Conservation (phyloP, 92 coral and sea anemone genomes). For the Porites rus region DNA sequence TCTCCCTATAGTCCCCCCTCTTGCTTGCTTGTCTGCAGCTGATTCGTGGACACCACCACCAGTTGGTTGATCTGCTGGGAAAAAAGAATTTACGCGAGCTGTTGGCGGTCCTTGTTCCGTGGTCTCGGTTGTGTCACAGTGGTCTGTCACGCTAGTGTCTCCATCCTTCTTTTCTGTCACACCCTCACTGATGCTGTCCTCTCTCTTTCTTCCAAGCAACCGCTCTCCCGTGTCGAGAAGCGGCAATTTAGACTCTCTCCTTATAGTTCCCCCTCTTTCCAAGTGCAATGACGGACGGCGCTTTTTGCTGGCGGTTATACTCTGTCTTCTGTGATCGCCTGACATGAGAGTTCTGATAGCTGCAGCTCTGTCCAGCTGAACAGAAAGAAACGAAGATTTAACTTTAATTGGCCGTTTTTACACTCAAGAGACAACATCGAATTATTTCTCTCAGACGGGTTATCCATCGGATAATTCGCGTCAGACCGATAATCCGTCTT, state of each 20-base stretch:
- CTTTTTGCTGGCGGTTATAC: conserved; percentile 31
- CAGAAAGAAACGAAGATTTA: not conserved
- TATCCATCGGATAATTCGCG: no score
- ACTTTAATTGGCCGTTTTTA: not conserved
- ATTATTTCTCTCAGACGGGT: no score
- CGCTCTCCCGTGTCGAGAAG: conserved; percentile 1
- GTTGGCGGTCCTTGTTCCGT: conserved; percentile 27
- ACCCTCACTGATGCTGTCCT: conserved; percentile 12
- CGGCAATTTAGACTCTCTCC: conserved; percentile 33
- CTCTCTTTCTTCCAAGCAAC: conserved; percentile 14
- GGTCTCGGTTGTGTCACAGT: not conserved
- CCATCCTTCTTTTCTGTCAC: conserved; percentile 30
- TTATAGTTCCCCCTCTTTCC: conserved; percentile 58
- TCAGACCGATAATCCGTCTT: no score
- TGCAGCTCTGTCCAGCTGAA: conserved; percentile 15
- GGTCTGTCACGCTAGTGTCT: conserved; percentile 7
- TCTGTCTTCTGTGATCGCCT: conserved; percentile 41
- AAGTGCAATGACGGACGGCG: conserved; percentile 63
- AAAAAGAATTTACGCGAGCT: conserved; percentile 27
- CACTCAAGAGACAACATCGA: no score
- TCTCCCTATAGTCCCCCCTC: conserved; percentile 47
- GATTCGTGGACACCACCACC: not conserved
- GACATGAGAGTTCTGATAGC: conserved; percentile 4
- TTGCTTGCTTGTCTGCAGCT: conserved; percentile 5
- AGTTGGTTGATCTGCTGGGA: conserved; percentile 8